Evolutionary conservation across 2,888 invertebrate species (phyloP).

Genomic region (Hyposoter didymator): DNA sequence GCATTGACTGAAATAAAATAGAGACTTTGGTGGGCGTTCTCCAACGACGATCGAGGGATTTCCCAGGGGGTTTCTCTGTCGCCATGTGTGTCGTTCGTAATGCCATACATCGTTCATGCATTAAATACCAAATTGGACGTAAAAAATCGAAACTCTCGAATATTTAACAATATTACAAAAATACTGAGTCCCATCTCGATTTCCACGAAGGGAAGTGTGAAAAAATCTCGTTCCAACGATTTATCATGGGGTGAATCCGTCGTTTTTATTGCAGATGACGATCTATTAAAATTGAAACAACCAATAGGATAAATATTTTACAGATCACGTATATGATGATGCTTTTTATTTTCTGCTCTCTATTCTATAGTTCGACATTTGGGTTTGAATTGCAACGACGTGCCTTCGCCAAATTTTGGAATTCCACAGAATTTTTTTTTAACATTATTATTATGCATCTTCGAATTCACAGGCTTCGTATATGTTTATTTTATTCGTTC

Average conservation of each 20-base stretch:
- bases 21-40: constrained; percentile 58
- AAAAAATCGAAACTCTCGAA: constrained; percentile 5
- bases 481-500: not conserved
- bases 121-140: not conserved
- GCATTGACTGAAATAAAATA: constrained; percentile 30
- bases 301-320: not conserved
- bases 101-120: not conserved
- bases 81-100: constrained; percentile 7
- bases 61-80: constrained; percentile 25
- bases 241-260: not conserved
- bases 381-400: constrained; percentile 33
- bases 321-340: constrained; percentile 6
- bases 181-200: not conserved
- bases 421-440: constrained; percentile 23
- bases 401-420: not conserved
- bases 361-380: constrained; percentile 16
- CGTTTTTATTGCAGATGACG: not conserved
- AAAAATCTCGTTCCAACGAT: not conserved
- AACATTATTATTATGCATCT: constrained; percentile 4
- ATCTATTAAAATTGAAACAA: constrained; percentile 4
- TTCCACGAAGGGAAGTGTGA: not conserved
- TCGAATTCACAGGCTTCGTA: constrained; percentile 17
- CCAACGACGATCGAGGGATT: constrained; percentile 1
- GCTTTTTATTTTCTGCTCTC: constrained; percentile 20
- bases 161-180: not conserved